Percentiles rank a stretch among this genome's conserved stretches.
These are phyloP conservation scores for Psittacus erithacus DNA, from an alignment of 2,113 vertebrate genomes.

Conservation along the genomic window DNA sequence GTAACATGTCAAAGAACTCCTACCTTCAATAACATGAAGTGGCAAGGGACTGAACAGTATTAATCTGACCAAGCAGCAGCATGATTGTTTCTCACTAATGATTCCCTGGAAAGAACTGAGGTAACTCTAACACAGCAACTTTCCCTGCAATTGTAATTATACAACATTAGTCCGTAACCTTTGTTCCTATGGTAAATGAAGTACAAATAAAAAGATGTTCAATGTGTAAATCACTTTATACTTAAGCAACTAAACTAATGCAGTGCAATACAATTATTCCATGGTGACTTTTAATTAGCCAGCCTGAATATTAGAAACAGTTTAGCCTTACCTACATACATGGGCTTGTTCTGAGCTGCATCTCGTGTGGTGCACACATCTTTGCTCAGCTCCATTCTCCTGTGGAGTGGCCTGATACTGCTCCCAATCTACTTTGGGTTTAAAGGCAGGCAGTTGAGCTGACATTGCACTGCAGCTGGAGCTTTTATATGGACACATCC, in stretches of 20 bases:
- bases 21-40: not conserved
- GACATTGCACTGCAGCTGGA: not conserved
- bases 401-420: not conserved
- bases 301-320: not conserved
- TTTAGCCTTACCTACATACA: not conserved
- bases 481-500: not conserved
- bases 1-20: not conserved
- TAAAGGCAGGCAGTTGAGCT: not conserved
- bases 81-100: not conserved
- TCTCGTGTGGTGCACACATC: not conserved
- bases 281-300: not conserved
- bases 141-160: not conserved
- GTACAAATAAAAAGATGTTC: not conserved
- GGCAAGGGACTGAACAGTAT: not conserved
- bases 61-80: not conserved
- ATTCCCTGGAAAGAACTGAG: not conserved
- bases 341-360: too few species aligned
- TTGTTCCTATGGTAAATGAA: not conserved
- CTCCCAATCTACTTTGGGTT: not conserved
- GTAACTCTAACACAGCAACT: not conserved
- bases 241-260: not conserved
- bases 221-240: not conserved
- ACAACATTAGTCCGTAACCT: not conserved
- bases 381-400: not conserved
- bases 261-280: not conserved